Percentiles rank a stretch among this genome's conserved stretches.
Evolutionary conservation across 2,113 vertebrate genomes (phyloP).

Genomic region (Coracopsis vasa): DNA sequence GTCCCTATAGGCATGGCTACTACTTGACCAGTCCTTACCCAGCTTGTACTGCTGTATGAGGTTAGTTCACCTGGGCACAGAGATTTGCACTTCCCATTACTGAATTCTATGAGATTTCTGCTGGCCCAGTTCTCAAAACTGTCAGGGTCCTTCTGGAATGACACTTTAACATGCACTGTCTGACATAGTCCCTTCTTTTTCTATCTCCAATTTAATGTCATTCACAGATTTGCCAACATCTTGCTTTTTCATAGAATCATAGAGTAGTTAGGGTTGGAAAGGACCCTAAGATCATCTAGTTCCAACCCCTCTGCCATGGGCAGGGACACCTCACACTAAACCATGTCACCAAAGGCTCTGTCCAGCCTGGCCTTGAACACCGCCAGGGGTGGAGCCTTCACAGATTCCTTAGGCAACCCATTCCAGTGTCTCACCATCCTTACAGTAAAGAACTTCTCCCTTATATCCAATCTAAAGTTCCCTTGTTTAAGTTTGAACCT

Average conservation of each 20-base stretch:
- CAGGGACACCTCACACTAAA: no score
- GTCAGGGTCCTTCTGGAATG: neutral
- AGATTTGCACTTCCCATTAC: neutral
- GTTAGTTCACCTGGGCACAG: neutral
- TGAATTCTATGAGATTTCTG: neutral
- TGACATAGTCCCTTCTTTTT: neutral
- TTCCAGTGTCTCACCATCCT: no score
- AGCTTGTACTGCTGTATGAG: rapidly evolving
- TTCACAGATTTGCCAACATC: neutral
- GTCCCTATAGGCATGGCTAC: neutral
- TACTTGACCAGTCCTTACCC: neutral
- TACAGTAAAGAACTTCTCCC: no score
- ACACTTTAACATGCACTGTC: neutral
- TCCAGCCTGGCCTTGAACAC: no score
- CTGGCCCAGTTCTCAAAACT: neutral
- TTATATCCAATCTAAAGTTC: no score
- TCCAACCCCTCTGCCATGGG: no score
- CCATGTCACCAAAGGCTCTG: no score
- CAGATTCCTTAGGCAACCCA: no score
- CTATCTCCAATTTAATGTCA: neutral
- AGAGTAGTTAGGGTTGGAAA: no score
- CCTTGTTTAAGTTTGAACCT: no score
- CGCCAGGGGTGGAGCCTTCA: no score
- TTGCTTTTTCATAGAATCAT: neutral
- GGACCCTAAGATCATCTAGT: no score